Conservation (phyloP, 2,888 invertebrate species). For the Meteorus colon region DNA sequence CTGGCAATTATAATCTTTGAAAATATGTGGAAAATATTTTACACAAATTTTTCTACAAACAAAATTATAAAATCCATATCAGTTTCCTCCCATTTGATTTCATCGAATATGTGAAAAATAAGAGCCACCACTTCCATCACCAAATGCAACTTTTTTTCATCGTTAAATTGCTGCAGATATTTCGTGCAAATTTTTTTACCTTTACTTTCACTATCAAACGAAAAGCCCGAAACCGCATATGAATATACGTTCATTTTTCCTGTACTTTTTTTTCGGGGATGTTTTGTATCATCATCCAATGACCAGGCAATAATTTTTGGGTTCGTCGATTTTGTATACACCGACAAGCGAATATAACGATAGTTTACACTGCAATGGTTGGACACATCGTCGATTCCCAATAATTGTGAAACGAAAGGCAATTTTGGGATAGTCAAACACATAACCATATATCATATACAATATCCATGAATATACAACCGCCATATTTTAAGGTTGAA, state of each 20-base stretch:
- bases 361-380: slow-evolving; percentile 53
- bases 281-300: slow-evolving; percentile 6
- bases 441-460: background rate
- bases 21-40: no score
- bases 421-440: slow-evolving; percentile 49
- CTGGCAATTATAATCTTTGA: no score
- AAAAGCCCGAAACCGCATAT: background rate
- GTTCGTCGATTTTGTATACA: slow-evolving; percentile 31
- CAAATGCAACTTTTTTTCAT: no score
- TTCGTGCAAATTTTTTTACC: background rate
- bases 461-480: slow-evolving; percentile 41
- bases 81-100: no score
- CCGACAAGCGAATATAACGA: slow-evolving; percentile 42
- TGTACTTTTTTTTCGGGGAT: background rate
- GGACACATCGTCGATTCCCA: slow-evolving; percentile 51
- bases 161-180: no score
- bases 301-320: slow-evolving; percentile 30
- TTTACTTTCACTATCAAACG: slow-evolving; percentile 33
- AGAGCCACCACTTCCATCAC: no score
- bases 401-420: slow-evolving; percentile 57
- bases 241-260: slow-evolving; percentile 4
- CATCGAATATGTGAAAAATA: background rate
- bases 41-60: background rate
- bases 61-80: no score
- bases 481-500: slow-evolving; percentile 38